Evolutionary conservation across 2,113 vertebrate genomes (phyloP).

Genomic region (Puma concolor): DNA sequence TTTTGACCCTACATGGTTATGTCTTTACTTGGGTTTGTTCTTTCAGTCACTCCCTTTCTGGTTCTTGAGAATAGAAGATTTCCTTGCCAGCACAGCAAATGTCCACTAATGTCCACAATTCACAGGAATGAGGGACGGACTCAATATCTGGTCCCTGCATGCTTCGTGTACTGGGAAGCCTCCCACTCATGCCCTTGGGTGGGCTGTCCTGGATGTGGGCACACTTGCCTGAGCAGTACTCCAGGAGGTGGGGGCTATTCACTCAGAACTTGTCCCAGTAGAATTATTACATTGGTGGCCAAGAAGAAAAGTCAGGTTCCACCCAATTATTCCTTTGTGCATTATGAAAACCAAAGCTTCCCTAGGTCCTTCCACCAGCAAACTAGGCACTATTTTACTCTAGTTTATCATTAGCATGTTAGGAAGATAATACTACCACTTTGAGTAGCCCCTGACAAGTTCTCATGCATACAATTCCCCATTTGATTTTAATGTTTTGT

Average conservation of each 20-base stretch:
- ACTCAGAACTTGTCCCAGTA: not conserved
- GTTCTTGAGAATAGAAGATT: not conserved
- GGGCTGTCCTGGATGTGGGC: not conserved
- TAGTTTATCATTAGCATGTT: too few relatives aligned
- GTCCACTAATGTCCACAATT: not conserved
- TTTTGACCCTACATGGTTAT: constrained; percentile 61
- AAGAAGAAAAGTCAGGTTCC: not conserved
- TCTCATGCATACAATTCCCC: not conserved
- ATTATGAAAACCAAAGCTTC: not conserved
- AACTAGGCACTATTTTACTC: not conserved
- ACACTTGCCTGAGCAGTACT: not conserved
- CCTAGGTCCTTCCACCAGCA: not conserved
- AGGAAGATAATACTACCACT: not conserved
- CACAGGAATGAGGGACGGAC: not conserved
- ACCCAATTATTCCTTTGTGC: not conserved
- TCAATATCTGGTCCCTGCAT: not conserved
- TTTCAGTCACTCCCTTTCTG: not conserved
- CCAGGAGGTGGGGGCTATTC: not conserved
- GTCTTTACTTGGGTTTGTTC: not conserved
- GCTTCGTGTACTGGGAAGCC: not conserved
- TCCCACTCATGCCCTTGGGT: not conserved
- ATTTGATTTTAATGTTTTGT: not conserved
- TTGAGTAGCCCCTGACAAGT: not conserved
- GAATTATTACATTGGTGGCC: not conserved
- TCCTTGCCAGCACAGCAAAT: not conserved